Percentiles rank a stretch among this genome's conserved stretches.
Evolutionary conservation across 2,113 vertebrate species (phyloP).

Genomic region (Peromyscus californicus): DNA sequence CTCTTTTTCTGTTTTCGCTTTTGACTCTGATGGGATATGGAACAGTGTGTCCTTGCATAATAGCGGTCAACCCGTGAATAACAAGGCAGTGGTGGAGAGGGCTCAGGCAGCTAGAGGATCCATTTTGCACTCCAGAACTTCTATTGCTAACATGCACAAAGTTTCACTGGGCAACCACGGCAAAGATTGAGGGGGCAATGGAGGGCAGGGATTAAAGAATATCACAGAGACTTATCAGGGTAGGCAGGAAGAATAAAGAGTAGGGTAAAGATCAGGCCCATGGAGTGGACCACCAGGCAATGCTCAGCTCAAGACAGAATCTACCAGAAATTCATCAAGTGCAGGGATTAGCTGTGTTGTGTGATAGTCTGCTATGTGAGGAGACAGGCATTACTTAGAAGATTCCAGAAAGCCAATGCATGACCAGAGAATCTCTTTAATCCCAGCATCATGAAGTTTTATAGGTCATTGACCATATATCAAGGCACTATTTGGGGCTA

Average conservation of each 20-base stretch:
- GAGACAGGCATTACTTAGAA: background rate
- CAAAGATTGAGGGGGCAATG: background rate
- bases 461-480: background rate
- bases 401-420: background rate
- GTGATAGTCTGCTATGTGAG: background rate
- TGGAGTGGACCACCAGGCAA: background rate
- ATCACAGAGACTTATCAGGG: background rate
- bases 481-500: background rate
- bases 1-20: background rate
- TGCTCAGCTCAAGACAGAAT: background rate
- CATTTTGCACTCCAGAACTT: background rate
- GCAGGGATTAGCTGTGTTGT: background rate
- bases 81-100: background rate
- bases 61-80: too few species aligned
- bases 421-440: background rate
- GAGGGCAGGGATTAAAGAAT: background rate
- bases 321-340: background rate
- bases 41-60: background rate
- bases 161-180: background rate
- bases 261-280: background rate
- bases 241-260: background rate
- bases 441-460: background rate
- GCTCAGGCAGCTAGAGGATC: background rate
- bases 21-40: background rate
- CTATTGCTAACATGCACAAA: background rate